Conservation (phyloP, 2,797 vertebrate genomes). For the Novumbra hubbsi region DNA sequence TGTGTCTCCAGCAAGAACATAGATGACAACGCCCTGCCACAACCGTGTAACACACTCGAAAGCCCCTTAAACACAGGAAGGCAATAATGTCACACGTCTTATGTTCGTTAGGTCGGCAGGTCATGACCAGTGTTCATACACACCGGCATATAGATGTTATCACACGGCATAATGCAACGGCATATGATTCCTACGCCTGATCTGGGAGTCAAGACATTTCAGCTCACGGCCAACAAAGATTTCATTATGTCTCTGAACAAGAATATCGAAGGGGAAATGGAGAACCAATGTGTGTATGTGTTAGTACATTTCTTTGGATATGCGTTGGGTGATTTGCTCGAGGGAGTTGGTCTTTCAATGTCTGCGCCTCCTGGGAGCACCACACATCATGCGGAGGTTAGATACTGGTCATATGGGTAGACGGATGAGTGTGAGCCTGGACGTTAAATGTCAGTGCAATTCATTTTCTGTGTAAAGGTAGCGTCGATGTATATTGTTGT, state of each 20-base stretch:
- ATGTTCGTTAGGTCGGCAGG: too few species aligned
- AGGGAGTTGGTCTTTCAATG: background rate
- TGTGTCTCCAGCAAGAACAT: too few species aligned
- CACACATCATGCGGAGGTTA: background rate
- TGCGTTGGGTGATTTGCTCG: background rate
- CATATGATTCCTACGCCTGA: slow-evolving; percentile 59
- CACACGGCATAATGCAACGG: slow-evolving; percentile 36
- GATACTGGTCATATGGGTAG: background rate
- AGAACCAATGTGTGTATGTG: slow-evolving; percentile 7
- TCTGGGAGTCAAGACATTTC: slow-evolving; percentile 54
- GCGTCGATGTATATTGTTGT: too few species aligned
- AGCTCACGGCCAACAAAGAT: slow-evolving; percentile 64
- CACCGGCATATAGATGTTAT: background rate
- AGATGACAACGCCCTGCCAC: too few species aligned
- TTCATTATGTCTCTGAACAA: slow-evolving; percentile 62
- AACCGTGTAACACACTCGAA: too few species aligned
- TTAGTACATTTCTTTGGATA: slow-evolving; percentile 11
- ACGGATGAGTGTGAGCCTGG: background rate
- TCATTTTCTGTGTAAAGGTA: too few species aligned
- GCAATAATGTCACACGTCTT: too few species aligned
- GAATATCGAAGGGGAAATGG: slow-evolving; percentile 29
- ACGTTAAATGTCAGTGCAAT: background rate
- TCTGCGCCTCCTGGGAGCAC: background rate
- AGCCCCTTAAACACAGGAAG: too few species aligned
- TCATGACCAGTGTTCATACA: background rate